Evolutionary conservation across 2,113 vertebrate species (phyloP).

Genomic region (Otis tarda): DNA sequence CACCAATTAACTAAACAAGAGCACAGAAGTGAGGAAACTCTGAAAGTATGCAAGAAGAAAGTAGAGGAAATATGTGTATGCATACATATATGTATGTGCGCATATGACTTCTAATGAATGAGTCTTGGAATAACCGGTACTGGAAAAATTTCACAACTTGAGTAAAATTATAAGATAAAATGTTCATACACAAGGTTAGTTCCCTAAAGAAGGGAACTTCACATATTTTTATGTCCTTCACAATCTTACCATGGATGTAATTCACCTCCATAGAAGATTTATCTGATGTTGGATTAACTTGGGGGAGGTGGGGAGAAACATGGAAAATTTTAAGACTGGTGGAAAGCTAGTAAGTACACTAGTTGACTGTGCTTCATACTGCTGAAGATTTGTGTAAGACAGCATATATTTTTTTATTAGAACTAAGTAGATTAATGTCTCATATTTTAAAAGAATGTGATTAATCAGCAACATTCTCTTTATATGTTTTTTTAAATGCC

Average conservation of each 20-base stretch:
- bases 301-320: background rate
- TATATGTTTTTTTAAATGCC: background rate
- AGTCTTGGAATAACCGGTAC: background rate
- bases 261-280: background rate
- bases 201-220: background rate
- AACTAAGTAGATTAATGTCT: background rate
- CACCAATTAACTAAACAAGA: background rate
- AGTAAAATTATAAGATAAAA: background rate
- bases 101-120: background rate
- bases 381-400: background rate
- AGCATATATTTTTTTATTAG: background rate
- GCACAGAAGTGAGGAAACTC: background rate
- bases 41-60: background rate
- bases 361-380: background rate
- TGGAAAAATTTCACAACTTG: background rate
- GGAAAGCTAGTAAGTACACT: background rate
- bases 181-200: background rate
- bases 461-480: background rate
- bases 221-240: background rate
- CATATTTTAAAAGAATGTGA: background rate
- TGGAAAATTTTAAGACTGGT: background rate
- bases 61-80: background rate
- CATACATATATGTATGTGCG: accelerated
- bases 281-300: background rate
- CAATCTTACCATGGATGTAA: background rate